Percentiles rank a stretch among this genome's conserved stretches.
These are phyloP conservation scores for Himantopus leucocephalus DNA, from an alignment of 2,113 vertebrate genomes.

Conservation along the genomic window DNA sequence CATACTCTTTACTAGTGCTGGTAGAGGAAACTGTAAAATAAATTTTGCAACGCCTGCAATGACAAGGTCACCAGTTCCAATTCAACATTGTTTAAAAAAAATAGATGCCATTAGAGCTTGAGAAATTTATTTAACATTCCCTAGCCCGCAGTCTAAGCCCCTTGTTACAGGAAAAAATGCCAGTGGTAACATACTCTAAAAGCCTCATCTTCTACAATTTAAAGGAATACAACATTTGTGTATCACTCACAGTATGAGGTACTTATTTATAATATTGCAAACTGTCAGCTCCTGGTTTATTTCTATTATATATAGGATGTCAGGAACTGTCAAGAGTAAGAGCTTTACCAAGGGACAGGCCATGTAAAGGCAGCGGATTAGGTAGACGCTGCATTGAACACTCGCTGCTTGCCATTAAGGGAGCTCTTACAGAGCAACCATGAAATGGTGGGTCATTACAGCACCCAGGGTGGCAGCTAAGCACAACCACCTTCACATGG, in stretches of 20 bases:
- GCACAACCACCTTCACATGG: neutral
- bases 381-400: neutral
- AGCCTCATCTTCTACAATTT: conserved; percentile 50
- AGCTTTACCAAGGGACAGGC: neutral
- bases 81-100: neutral
- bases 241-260: conserved; percentile 27
- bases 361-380: neutral
- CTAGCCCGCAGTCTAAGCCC: neutral
- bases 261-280: conserved; percentile 55
- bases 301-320: neutral
- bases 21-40: neutral
- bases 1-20: neutral
- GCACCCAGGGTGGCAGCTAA: neutral
- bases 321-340: conserved; percentile 32
- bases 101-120: neutral
- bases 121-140: conserved; percentile 43
- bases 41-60: neutral
- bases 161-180: conserved; percentile 24
- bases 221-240: conserved; percentile 50
- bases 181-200: conserved; percentile 32
- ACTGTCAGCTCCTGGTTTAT: conserved; percentile 22
- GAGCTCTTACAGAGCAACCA: neutral
- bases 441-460: neutral
- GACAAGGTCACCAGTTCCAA: conserved; percentile 37
- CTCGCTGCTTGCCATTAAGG: accelerated